Conservation (phyloP, 2,113 vertebrate species). For the Rhynchomys soricoides region DNA sequence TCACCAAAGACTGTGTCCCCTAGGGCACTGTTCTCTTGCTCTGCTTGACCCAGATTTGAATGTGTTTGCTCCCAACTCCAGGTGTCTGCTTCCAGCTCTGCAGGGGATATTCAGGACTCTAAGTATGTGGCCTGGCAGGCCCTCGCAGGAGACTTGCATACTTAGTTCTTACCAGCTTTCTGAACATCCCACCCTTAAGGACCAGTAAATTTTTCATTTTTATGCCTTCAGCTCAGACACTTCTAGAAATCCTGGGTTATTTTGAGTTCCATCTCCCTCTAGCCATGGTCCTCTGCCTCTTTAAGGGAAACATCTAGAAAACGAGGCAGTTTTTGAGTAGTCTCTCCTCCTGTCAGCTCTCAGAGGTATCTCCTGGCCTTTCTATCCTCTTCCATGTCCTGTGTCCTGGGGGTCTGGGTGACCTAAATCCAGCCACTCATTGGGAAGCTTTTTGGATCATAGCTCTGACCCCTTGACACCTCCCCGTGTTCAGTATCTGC, state of each 20-base stretch:
- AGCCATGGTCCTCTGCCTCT: neutral
- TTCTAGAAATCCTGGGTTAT: neutral
- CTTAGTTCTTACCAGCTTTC: neutral
- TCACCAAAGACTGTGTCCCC: constrained; percentile 36
- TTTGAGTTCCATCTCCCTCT: neutral
- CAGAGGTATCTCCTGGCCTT: neutral
- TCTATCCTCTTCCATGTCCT: neutral
- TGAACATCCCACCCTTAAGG: neutral
- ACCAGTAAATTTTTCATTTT: constrained; percentile 44
- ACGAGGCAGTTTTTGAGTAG: neutral
- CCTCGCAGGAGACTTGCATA: neutral
- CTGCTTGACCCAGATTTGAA: constrained; percentile 64
- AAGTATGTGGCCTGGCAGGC: neutral
- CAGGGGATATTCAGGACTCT: neutral
- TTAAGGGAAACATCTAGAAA: neutral
- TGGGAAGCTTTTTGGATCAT: neutral
- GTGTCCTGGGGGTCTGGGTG: neutral
- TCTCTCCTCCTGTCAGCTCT: neutral
- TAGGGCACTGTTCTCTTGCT: neutral
- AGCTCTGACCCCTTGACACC: neutral
- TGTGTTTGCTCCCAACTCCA: neutral
- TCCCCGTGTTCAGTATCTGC: constrained; percentile 66
- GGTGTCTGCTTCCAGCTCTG: neutral
- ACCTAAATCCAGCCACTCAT: neutral
- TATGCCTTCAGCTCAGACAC: neutral